These are phyloP conservation scores for Arrhopalites spinosus DNA, from an alignment of 2,888 invertebrate genomes.

Conservation along the genomic window DNA sequence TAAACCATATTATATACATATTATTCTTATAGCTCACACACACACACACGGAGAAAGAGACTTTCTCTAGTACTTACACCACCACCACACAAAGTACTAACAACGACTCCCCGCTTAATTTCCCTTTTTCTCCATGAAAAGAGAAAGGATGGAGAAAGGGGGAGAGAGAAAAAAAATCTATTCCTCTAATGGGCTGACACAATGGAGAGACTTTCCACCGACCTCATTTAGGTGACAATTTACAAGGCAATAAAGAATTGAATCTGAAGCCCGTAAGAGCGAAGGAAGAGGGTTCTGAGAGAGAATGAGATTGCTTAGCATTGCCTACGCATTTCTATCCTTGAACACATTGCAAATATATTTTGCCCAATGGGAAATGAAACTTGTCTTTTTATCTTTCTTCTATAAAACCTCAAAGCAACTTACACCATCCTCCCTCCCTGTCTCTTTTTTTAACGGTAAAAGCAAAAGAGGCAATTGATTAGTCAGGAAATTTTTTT, in stretches of 20 bases:
- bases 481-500: neutral
- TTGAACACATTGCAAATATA: too few relatives aligned
- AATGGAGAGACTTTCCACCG: neutral
- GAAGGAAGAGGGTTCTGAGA: neutral
- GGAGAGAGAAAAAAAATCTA: neutral
- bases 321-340: too few relatives aligned
- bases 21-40: neutral
- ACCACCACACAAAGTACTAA: neutral
- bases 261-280: neutral
- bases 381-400: too few relatives aligned
- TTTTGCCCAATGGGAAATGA: too few relatives aligned
- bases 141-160: neutral
- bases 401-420: neutral
- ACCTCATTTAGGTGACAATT: conserved; percentile 31
- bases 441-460: neutral
- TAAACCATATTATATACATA: neutral
- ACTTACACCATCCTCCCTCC: neutral
- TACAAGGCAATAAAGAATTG: conserved; percentile 35
- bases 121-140: neutral
- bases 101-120: conserved; percentile 3
- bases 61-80: neutral
- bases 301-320: neutral
- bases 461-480: neutral
- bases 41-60: neutral
- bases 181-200: conserved; percentile 24